These are phyloP conservation scores for Hyperopisus bebe DNA, from an alignment of 2,113 vertebrate genomes.

Conservation along the genomic window DNA sequence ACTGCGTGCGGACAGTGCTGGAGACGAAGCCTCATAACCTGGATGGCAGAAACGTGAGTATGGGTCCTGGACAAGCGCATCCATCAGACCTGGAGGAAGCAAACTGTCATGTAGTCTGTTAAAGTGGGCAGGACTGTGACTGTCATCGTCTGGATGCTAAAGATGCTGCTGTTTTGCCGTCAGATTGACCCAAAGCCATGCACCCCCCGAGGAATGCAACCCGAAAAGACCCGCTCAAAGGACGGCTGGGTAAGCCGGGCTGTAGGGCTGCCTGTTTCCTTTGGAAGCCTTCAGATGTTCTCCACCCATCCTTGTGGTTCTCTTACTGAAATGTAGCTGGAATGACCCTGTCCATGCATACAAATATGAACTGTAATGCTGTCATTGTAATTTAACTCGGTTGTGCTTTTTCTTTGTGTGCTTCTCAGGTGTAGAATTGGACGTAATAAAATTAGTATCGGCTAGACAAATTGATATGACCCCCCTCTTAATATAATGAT, in stretches of 20 bases:
- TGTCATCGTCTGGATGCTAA: background rate
- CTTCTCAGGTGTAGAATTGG: background rate
- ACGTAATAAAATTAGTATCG: background rate
- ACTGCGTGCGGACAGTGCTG: constrained; percentile 94
- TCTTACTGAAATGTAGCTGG: background rate
- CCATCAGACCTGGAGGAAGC: background rate
- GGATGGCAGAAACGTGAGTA: constrained; percentile 95
- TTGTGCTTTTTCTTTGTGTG: background rate
- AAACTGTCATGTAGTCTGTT: background rate
- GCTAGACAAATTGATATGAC: background rate
- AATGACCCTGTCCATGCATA: background rate
- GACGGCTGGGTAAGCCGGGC: constrained; percentile 87
- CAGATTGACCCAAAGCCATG: constrained; percentile 99
- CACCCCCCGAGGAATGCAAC: constrained; percentile 96
- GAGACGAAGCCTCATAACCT: constrained; percentile 95
- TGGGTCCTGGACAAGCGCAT: background rate
- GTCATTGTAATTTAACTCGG: background rate
- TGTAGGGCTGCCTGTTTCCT: background rate
- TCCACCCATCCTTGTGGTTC: background rate
- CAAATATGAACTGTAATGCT: background rate
- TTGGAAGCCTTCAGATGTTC: background rate
- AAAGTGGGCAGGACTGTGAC: background rate
- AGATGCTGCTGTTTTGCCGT: constrained; percentile 24
- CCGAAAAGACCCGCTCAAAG: constrained; percentile 87
- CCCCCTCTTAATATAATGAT: background rate